A percentile compares a stretch with the other conserved stretches of the same genome.
phyloP scores from a whole-genome alignment of 1,140 invertebrate species.

The Magallana angulata region DNA sequence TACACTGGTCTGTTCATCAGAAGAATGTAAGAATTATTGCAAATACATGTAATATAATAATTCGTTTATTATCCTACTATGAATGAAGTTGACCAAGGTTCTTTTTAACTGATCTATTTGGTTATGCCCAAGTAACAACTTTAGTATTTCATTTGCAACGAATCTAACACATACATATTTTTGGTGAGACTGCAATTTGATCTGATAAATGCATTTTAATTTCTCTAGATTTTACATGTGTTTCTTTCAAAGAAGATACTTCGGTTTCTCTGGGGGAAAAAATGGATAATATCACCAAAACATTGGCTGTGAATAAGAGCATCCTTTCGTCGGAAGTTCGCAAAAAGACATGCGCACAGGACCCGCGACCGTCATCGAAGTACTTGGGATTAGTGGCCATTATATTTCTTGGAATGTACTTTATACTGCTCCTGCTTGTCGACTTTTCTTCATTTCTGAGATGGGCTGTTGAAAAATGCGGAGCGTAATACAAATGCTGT shows the following conservation, averaged over 20 bases:
- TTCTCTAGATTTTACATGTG: background rate
- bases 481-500: no score
- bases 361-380: background rate
- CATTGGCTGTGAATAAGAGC: conserved; percentile 10
- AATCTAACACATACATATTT: no score
- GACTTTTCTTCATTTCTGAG: background rate
- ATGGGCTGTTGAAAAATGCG: background rate
- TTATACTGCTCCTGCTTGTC: background rate
- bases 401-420: background rate
- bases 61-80: no score
- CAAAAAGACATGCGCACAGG: conserved; percentile 28
- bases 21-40: background rate
- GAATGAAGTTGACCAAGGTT: no score
- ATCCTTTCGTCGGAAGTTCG: conserved; percentile 17
- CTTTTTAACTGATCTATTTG: no score
- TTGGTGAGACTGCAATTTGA: no score
- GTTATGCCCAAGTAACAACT: no score
- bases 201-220: no score
- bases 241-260: background rate
- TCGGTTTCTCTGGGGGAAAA: background rate
- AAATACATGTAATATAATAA: no score
- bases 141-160: no score
- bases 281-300: background rate
- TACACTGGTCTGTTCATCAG: background rate
- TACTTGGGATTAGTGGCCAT: conserved; percentile 6